Evolutionary conservation across 2,888 invertebrate genomes (phyloP).

Genomic region (Pristionchus maxplancki): DNA sequence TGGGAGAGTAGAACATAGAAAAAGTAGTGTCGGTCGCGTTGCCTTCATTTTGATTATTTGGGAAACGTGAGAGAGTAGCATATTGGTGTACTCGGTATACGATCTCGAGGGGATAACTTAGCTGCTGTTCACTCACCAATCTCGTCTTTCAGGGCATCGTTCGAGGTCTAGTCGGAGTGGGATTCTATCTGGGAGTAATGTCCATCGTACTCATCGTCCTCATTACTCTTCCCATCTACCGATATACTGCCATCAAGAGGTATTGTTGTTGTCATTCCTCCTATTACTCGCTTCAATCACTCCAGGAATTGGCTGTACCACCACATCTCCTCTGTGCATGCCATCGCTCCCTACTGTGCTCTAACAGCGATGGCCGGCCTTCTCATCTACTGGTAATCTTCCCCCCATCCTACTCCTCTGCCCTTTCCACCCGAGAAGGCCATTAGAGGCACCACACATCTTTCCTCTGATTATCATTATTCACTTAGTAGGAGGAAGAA

Average conservation of each 20-base stretch:
- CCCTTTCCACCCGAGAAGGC: not conserved
- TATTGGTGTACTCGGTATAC: too few relatives aligned
- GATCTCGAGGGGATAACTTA: not conserved
- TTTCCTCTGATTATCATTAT: not conserved
- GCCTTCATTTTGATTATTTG: too few relatives aligned
- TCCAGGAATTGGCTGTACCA: conserved; percentile 9
- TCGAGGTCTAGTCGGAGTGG: not conserved
- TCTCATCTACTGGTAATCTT: not conserved
- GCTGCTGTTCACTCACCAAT: too few relatives aligned
- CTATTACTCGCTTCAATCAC: not conserved
- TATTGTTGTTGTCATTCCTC: not conserved
- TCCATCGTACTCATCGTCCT: conserved; percentile 5
- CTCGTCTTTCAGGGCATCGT: not conserved
- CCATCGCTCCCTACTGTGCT: conserved; percentile 13
- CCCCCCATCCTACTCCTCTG: not conserved
- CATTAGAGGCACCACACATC: not conserved
- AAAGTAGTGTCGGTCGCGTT: not conserved
- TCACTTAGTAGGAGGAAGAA: not conserved
- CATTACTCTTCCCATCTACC: conserved; percentile 15
- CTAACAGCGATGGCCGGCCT: conserved; percentile 1
- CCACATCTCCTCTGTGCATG: not conserved
- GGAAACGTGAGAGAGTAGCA: too few relatives aligned
- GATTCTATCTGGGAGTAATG: not conserved
- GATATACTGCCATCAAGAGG: not conserved
- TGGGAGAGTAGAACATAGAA: too few relatives aligned